Percentiles rank a stretch among this genome's conserved stretches.
Conservation (phyloP, 30 jellyfish, hydroid and myxozoan genomes). For the Hydractinia symbiolongicarpus region DNA sequence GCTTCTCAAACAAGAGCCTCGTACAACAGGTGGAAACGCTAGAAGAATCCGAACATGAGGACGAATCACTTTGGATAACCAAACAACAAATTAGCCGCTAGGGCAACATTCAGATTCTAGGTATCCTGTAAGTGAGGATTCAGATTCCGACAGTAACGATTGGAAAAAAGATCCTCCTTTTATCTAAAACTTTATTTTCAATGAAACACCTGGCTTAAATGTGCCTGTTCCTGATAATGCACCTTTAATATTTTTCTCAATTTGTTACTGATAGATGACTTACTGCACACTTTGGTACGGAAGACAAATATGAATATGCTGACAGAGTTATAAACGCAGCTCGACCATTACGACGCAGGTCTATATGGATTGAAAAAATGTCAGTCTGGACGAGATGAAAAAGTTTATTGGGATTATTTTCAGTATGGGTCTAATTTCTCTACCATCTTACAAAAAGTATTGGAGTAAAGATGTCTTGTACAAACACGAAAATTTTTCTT, state of each 20-base stretch:
- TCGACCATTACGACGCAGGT: conserved; percentile 29
- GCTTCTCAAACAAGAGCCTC: conserved; percentile 5
- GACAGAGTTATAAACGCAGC: conserved; percentile 5
- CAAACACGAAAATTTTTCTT: not conserved
- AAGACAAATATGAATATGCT: conserved; percentile 1
- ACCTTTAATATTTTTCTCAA: too few relatives aligned
- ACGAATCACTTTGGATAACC: not conserved
- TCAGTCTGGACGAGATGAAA: conserved; percentile 28
- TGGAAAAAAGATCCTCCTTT: too few relatives aligned
- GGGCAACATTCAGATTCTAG: too few relatives aligned
- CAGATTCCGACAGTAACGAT: too few relatives aligned
- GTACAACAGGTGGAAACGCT: too few relatives aligned
- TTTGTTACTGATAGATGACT: not conserved
- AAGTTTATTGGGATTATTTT: conserved; percentile 23
- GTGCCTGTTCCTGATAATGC: not conserved
- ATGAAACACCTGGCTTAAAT: not conserved
- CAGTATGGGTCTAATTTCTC: conserved; percentile 18
- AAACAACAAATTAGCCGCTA: conserved; percentile 2
- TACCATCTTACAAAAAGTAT: conserved; percentile 31
- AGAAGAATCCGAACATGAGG: not conserved
- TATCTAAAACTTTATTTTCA: not conserved
- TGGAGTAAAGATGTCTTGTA: conserved; percentile 30
- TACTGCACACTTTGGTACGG: not conserved
- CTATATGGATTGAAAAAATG: conserved; percentile 6
- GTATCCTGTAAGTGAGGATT: too few relatives aligned